Evolutionary conservation across 2,113 vertebrate genomes (phyloP), one percentile per base, ranked within the genome.

Genomic region (Seriola quinqueradiata): DNA sequence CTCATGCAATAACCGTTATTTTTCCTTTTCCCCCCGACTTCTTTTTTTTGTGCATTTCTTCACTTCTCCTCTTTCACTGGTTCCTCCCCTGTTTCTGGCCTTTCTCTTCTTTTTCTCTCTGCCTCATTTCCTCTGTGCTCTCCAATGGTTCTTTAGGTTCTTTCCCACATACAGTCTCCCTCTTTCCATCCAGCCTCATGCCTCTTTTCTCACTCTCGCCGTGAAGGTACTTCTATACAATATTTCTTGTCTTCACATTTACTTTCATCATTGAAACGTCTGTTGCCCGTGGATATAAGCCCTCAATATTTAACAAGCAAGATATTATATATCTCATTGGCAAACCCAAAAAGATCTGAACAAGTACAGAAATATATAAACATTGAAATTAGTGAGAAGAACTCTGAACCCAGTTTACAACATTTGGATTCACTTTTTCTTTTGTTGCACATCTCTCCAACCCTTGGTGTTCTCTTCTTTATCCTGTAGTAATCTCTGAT

Each of bases 71-170:
- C 79, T 81, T 82, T 80, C 68, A 79, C 85, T 81, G 83, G 79
- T 92, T 89, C 89, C 89, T 92, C 90, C 89, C 87, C 84, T 91
- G 83, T 81, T 93, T 84, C 91, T 90, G 91, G 90, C 89, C 66
- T 8, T 23, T 91, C 79, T 93, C 87, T 90, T 89, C 91, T 42
- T 82, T 91, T 92, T 93, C 87, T 91, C 82, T 92, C 90, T 89
- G 89, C 92, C 92, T 93, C 93, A 92, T 95, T 95, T 94, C 92
- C 90, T 92, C 83, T 93, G 83, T 77, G 87, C 90, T 93, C 91
- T 90, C 85, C 87, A 91, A 91, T 46, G 90, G 93, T 87, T 92
- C 87, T 84, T 92, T 92, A 89, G 91, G 91, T 92, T 93, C 94
- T 94, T 94, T 94, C 94, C 92, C 89, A 80, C 89, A 80, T 87